Base-by-base conservation (phyloP, 1,140 invertebrate species). In the Contarinia nasturtii region DNA sequence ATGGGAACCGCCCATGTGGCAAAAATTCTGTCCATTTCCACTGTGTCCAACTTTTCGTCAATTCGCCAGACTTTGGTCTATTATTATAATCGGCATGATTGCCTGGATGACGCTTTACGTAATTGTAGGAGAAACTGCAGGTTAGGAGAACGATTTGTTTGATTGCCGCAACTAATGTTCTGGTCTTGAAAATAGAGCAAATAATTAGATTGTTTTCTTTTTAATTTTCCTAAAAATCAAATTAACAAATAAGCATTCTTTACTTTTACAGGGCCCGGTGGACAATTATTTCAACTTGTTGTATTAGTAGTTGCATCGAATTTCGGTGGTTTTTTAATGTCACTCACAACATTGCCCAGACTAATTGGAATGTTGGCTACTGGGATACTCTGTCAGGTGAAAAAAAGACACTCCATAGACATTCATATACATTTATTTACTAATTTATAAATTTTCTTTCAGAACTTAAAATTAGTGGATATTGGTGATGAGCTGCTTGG, bases 321-420 rank as follows among this genome's bases (percentile, higher is more conserved):
- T 63, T 78, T 90, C 51, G 86, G 80, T 7, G 88, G 87, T 40
- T 83, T 80, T 73, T 53, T 86, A 5, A 62, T 83, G 53, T 76
- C 76, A 20, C 63, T 86, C 22, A 74, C 82, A n/a, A 80, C 78
- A 2, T 64, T 94, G 49, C 90, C 90, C 7, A 75, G 86, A 1
- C 68, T 95, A 1, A 80, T 89, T 53, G 87, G 87, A 14, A 90
- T 89, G 84, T 71, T 91, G 10, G 55, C 86, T 48, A 78, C 82
- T 19, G 87, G 86, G 47, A 75, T 90, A 33, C 52, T 86, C 12
- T 71, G 87, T 55, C 76, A 82, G 58, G 60, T 63, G 20, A 54
- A 49, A 20, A 10, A 15, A 15, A 7, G 10, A 10, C 7, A 41
- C 8, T n/a, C n/a, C 34, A 8, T 10, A 8, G 34, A n/a, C 34